phyloP scores from a whole-genome alignment of 1,140 invertebrate species.

The Antheraea pernyi region DNA sequence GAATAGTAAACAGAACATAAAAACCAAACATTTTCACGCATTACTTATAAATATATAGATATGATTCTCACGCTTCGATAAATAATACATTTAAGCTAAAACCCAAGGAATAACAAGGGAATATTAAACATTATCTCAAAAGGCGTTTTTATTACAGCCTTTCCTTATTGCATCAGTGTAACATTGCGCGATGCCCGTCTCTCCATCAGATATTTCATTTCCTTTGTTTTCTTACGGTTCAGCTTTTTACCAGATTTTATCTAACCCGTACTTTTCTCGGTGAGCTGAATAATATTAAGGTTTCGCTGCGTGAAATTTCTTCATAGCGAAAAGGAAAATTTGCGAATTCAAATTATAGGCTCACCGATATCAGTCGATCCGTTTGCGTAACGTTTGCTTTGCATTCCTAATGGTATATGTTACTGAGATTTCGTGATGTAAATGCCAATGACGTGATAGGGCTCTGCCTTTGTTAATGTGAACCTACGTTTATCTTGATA shows the following conservation, averaged over 20 bases:
- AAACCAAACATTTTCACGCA: neutral
- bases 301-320: neutral
- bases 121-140: conserved; percentile 11
- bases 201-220: conserved; percentile 7
- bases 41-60: neutral
- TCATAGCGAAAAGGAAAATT: neutral
- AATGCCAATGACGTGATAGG: neutral
- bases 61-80: neutral
- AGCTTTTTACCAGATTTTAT: conserved; percentile 15
- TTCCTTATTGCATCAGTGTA: conserved; percentile 15
- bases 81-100: conserved; percentile 6
- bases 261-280: conserved; percentile 9
- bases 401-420: neutral
- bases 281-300: conserved; percentile 15
- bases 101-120: neutral
- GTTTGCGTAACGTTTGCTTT: neutral
- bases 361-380: neutral
- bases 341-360: neutral
- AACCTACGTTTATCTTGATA: neutral
- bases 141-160: conserved; percentile 10
- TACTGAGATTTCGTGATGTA: neutral
- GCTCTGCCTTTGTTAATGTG: neutral
- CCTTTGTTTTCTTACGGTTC: conserved; percentile 14
- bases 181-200: conserved; percentile 10
- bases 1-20: too few relatives aligned